Evolutionary conservation across 1,140 invertebrate species (phyloP), one percentile per base, ranked within the genome.

Genomic region (Solen grandis): DNA sequence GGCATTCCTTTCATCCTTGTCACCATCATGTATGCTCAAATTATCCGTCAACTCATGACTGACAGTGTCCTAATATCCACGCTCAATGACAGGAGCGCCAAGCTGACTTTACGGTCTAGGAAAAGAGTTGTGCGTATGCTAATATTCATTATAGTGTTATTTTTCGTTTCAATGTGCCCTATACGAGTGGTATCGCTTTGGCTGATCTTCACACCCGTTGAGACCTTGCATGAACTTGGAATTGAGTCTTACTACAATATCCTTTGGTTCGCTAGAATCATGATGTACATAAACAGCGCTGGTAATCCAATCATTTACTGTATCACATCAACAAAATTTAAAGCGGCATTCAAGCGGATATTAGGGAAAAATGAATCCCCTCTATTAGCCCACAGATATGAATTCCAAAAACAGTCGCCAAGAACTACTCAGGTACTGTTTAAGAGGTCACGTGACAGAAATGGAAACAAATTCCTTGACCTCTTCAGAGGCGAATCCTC

Each of bases 161-260:
- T 98, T 92, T 98, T 98, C 91, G 92, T 97, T 36, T 98, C 97
- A 89, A 93, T 98, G 31, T 90, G 98, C 50, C 97, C 97, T 5
- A 97, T 98, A 88, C 94, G 96, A 50, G 94, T 96, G 3, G 93
- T 98, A 22, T 97, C 96, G 0, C 90, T 98, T 46, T 87, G 84
- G 82, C 14, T 65, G 16, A 57, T 88, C 10, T 88, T 97, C 25
- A 94, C 94, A 4, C 94, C 95, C 8, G 92, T 94, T 2, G 94
- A 95, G 84, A 94, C 94, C 69, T 91, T 96, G 82, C 88, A 93
- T 77, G 92, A 92, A n/a, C 89, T 96, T 82, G 96, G 96, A 31
- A 91, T 96, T 86, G 96, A 96, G 79, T 94, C 94, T 8, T 98
- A 96, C 92, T 97, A 96, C 92, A 96, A 95, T 88, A 93, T 97